Evolutionary conservation across 1,140 invertebrate genomes (phyloP).

Genomic region (Caenorhabditis briggsae): DNA sequence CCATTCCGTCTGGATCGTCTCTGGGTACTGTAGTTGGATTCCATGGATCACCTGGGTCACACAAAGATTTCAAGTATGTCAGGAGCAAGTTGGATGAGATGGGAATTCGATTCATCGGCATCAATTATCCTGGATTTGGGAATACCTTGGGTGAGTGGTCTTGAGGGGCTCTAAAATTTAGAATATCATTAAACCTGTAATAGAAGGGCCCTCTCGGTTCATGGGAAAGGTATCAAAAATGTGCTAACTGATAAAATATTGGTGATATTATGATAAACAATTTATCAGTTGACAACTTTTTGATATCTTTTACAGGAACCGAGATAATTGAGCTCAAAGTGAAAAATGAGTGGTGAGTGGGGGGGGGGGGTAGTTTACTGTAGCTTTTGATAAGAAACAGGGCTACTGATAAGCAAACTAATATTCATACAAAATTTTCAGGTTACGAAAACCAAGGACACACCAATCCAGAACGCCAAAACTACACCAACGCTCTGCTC

Average conservation of each 20-base stretch:
- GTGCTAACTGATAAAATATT: too few relatives aligned
- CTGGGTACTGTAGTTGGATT: conserved; percentile 65
- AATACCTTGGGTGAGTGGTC: conserved; percentile 60
- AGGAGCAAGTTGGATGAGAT: conserved; percentile 51
- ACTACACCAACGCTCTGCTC: conserved; percentile 59
- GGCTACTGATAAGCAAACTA: too few relatives aligned
- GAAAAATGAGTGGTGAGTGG: too few relatives aligned
- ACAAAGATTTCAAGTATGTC: conserved; percentile 67
- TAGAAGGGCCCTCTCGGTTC: background rate
- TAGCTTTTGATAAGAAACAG: too few relatives aligned
- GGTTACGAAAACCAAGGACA: conserved; percentile 55
- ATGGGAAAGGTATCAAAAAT: too few relatives aligned
- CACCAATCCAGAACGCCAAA: conserved; percentile 63
- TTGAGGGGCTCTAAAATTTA: background rate
- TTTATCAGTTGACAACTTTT: too few relatives aligned
- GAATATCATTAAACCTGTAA: too few relatives aligned
- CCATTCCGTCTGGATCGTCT: conserved; percentile 60
- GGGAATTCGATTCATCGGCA: conserved; percentile 65
- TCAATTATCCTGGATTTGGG: conserved; percentile 68
- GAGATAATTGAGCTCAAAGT: too few relatives aligned
- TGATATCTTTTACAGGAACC: too few relatives aligned
- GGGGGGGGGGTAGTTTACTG: too few relatives aligned
- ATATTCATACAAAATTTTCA: background rate
- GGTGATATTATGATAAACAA: too few relatives aligned
- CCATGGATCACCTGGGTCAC: conserved; percentile 66